Conservation (phyloP, 1,140 invertebrate genomes). For the Solen grandis region DNA sequence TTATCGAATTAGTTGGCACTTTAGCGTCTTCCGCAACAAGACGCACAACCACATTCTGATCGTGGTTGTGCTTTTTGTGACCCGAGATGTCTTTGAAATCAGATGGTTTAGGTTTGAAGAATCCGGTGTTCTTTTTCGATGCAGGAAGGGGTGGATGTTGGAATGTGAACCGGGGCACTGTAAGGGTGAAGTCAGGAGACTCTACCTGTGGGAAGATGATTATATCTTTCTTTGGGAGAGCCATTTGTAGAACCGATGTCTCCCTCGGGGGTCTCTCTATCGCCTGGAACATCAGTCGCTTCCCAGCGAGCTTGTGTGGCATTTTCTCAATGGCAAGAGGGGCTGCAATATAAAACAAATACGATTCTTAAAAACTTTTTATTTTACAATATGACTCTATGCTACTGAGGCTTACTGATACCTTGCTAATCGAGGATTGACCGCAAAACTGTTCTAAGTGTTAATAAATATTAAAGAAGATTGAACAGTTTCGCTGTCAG, state of each 20-base stretch:
- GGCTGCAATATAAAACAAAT: neutral
- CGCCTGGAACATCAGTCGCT: neutral
- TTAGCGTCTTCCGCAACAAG: neutral
- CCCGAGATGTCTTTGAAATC: neutral
- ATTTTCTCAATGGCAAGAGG: neutral
- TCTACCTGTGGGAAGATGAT: slow-evolving; percentile 11
- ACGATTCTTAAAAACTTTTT: neutral
- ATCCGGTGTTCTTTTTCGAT: neutral
- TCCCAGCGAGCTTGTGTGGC: neutral
- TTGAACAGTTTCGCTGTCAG: no score
- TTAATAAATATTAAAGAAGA: no score
- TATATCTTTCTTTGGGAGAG: slow-evolving; percentile 2
- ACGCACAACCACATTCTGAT: neutral
- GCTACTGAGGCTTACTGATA: no score
- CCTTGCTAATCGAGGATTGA: no score
- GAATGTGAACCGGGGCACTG: neutral
- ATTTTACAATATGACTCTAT: no score
- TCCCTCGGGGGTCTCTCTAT: neutral
- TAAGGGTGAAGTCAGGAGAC: neutral
- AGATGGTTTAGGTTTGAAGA: neutral
- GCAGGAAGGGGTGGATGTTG: neutral
- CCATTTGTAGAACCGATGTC: neutral
- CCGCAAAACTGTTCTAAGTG: no score
- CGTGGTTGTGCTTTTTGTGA: neutral
- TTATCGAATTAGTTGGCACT: neutral